Evolutionary conservation across 2,888 invertebrate genomes (phyloP).

Genomic region (Nipponacmea schrenckii): DNA sequence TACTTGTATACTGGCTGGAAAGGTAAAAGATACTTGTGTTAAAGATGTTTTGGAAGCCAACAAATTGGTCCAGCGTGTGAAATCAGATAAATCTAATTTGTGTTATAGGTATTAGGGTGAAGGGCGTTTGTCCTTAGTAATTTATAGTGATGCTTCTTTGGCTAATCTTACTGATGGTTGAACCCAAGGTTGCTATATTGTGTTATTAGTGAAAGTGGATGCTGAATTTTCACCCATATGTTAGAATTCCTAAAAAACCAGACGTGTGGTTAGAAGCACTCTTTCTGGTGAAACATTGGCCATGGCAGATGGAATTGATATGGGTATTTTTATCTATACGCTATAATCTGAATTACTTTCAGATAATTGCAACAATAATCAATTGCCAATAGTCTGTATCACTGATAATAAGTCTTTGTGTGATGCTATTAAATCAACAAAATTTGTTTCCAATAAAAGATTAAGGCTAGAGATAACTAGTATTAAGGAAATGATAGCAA

Average conservation of each 20-base stretch:
- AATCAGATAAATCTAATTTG: constrained; percentile 3
- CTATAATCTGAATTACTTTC: not conserved
- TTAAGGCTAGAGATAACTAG: not conserved
- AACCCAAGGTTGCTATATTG: constrained; percentile 6
- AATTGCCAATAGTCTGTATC: not conserved
- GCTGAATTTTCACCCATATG: constrained; percentile 1
- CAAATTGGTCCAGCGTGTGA: constrained; percentile 11
- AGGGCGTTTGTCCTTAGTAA: constrained; percentile 4
- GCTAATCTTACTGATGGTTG: constrained; percentile 8
- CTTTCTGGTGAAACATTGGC: not conserved
- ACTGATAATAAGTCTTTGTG: not conserved
- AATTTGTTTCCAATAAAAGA: not conserved
- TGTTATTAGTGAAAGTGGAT: not conserved
- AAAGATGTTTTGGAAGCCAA: constrained; percentile 12
- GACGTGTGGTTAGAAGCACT: constrained; percentile 9
- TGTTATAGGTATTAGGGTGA: not conserved
- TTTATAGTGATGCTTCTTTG: constrained; percentile 7
- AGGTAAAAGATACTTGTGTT: not conserved
- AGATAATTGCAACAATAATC: not conserved
- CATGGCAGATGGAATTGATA: constrained; percentile 8
- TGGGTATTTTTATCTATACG: constrained; percentile 1
- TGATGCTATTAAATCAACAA: constrained; percentile 8
- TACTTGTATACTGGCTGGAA: constrained; percentile 1
- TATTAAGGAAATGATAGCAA: constrained; percentile 5
- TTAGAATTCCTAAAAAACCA: not conserved